Base-by-base conservation (phyloP, 2,113 vertebrate species). In the Pyxicephalus adspersus region DNA sequence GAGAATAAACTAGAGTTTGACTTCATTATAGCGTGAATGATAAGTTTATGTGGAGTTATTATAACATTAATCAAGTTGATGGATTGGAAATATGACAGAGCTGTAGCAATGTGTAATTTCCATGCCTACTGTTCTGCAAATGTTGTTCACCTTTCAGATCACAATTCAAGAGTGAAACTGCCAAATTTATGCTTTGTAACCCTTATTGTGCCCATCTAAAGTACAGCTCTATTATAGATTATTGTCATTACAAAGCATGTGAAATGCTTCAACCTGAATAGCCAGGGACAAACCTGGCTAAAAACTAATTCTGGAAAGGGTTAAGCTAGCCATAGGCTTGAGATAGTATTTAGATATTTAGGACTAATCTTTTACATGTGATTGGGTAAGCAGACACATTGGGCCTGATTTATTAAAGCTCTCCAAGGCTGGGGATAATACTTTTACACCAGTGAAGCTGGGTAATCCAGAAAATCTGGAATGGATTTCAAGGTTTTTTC, bases 21-120 rank as follows among this genome's bases (percentile, higher is more conserved):
- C 91, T 94, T 94, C 90, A 93, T 93, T 93, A 93, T 89, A 91
- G 89, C 86, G 89, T 89, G 93, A 91, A 91, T 91, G 89, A 92
- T 94, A 92, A 89, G 90, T 92, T 94, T 93, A 86, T 92, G 84
- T 89, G 89, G 87, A 91, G 88, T 94, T 94, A 92, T 92, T 94
- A 91, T 87, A 86, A 84, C 91, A 94, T 94, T 94, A 94, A 94
- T 94, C 94, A 94, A 90, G 84, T 92, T 93, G 93, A 94, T 93
- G 90, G 90, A 93, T 93, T 93, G 88, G 90, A 92, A 94, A 92
- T 92, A 92, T 90, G 93, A 92, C 92, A 93, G 90, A 91, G 88
- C 84, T 91, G 89, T 92, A 91, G 89, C 85, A 86, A 88, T 74
- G 8, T 94, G 87, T 92, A 91, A 92, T 94, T 93, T 94, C 92